Evolutionary conservation across 2,888 invertebrate species (phyloP).

Genomic region (Bembecia ichneumoniformis): DNA sequence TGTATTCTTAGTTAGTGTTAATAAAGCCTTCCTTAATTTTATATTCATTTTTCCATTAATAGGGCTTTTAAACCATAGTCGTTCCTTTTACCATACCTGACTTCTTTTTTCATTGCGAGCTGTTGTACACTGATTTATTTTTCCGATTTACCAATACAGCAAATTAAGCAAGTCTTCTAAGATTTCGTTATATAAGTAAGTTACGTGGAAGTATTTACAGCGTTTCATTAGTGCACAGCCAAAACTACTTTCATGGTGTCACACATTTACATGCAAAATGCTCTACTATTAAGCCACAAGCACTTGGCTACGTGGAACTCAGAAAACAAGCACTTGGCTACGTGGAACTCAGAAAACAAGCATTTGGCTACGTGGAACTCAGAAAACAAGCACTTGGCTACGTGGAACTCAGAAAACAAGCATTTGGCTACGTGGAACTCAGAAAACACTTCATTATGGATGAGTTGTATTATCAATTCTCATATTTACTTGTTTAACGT

Average conservation of each 20-base stretch:
- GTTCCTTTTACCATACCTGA: no score
- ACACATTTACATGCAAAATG: constrained; percentile 8
- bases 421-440: not conserved
- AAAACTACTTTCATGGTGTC: constrained; percentile 6
- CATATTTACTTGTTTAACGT: no score
- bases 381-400: constrained; percentile 3
- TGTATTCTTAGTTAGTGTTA: no score
- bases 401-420: constrained; percentile 5
- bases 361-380: not conserved
- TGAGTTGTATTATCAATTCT: no score
- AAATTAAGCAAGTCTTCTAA: not conserved
- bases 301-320: not conserved
- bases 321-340: constrained; percentile 1
- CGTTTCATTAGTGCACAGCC: constrained; percentile 6
- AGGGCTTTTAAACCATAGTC: no score
- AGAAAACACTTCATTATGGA: no score
- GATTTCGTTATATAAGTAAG: not conserved
- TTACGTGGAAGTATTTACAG: constrained; percentile 3
- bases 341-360: constrained; percentile 5
- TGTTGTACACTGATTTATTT: no score
- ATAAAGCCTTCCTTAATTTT: no score
- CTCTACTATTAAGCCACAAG: constrained; percentile 9
- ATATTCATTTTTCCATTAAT: no score
- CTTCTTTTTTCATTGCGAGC: no score
- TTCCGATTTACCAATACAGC: no score